phyloP scores from a whole-genome alignment of 2,888 invertebrate genomes.

The Cynaeus angustus region DNA sequence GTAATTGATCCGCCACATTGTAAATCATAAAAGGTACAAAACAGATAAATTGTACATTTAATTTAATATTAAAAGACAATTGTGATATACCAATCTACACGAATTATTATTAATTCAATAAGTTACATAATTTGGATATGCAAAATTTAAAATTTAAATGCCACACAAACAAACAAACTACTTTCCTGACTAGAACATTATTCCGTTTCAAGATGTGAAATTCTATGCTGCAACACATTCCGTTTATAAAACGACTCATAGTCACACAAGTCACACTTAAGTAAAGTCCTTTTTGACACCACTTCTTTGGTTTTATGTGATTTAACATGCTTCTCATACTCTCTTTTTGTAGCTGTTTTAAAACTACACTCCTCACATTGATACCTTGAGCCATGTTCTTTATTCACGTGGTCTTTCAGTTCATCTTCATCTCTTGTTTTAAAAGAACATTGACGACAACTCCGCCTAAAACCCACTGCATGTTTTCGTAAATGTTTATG shows the following conservation, averaged over 20 bases:
- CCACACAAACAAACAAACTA: too few relatives aligned
- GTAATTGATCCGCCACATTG: too few relatives aligned
- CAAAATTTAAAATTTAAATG: too few relatives aligned
- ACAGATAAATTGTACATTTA: too few relatives aligned
- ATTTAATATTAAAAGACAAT: too few relatives aligned
- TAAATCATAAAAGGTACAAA: too few relatives aligned
- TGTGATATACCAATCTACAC: too few relatives aligned
- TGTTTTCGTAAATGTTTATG: not conserved
- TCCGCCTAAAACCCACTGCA: not conserved
- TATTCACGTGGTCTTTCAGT: not conserved
- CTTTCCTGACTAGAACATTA: not conserved
- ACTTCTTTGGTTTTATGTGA: not conserved
- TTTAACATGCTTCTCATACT: not conserved
- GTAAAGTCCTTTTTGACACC: not conserved
- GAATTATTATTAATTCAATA: too few relatives aligned
- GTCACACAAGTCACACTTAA: constrained; percentile 8
- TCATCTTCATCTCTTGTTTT: not conserved
- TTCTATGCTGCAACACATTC: constrained; percentile 1
- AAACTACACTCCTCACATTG: constrained; percentile 1
- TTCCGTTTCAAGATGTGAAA: not conserved
- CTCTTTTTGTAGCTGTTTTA: not conserved
- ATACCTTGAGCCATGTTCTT: not conserved
- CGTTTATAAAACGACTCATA: not conserved
- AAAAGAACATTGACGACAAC: not conserved
- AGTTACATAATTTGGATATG: too few relatives aligned